phyloP scores from a whole-genome alignment of 2,888 invertebrate genomes.

The Ophraella communa region DNA sequence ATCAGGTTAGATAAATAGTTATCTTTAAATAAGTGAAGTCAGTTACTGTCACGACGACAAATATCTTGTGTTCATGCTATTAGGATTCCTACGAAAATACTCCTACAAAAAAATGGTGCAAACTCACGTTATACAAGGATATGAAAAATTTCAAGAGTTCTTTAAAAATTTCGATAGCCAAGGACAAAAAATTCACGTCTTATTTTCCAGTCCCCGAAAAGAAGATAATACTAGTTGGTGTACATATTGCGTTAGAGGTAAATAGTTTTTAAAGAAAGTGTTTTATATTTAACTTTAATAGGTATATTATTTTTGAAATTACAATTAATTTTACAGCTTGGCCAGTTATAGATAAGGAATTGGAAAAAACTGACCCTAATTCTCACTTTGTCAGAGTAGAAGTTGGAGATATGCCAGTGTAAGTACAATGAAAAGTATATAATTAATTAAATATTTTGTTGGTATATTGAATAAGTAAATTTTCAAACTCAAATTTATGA shows the following conservation, averaged over 20 bases:
- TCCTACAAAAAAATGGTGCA: conserved; percentile 59
- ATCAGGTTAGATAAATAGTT: too few species aligned
- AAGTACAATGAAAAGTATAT: too few species aligned
- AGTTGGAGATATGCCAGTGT: conserved; percentile 79
- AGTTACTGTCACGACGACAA: background rate
- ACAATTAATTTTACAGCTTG: conserved; percentile 66
- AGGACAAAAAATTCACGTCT: conserved; percentile 62
- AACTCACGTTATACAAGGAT: conserved; percentile 64
- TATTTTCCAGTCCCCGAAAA: conserved; percentile 72
- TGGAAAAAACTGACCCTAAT: conserved; percentile 67
- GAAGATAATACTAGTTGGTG: conserved; percentile 84
- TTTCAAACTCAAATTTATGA: too few species aligned
- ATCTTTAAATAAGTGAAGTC: too few species aligned
- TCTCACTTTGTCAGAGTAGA: conserved; percentile 76
- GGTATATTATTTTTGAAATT: background rate
- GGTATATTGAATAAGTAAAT: too few species aligned
- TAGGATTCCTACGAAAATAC: background rate
- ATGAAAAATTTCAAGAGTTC: conserved; percentile 67
- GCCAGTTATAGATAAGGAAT: conserved; percentile 74
- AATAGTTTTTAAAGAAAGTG: too few species aligned
- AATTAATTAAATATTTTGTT: too few species aligned
- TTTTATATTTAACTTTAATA: too few species aligned
- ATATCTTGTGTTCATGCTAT: conserved; percentile 4
- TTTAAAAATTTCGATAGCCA: conserved; percentile 63
- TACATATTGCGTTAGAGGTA: conserved; percentile 84